Evolutionary conservation across 2,888 invertebrate genomes (phyloP).

Genomic region (Xylota sylvarum): DNA sequence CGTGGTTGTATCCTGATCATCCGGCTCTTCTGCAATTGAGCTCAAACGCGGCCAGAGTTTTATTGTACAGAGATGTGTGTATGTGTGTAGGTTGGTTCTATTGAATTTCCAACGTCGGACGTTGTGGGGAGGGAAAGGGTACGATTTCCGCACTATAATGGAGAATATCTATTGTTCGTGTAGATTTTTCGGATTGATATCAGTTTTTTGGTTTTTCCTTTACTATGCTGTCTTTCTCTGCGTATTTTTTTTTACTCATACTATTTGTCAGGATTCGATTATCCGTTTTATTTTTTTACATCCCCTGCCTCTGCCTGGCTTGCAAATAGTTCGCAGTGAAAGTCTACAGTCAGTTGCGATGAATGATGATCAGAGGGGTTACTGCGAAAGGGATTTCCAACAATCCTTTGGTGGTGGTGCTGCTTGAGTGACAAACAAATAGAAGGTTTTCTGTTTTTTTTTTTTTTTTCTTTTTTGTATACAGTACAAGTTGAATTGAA

Average conservation of each 20-base stretch:
- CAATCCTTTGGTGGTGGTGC: constrained; percentile 56
- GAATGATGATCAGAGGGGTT: constrained; percentile 8
- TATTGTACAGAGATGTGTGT: constrained; percentile 10
- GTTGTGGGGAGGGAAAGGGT: constrained; percentile 30
- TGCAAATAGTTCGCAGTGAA: constrained; percentile 64
- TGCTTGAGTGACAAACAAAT: constrained; percentile 76
- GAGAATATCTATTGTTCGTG: constrained; percentile 74
- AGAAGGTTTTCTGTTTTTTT: constrained; percentile 39
- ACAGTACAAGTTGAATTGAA: constrained; percentile 50
- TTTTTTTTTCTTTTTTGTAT: neutral
- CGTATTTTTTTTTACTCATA: constrained; percentile 9
- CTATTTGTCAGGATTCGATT: constrained; percentile 75
- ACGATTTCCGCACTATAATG: constrained; percentile 70
- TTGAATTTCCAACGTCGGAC: constrained; percentile 42
- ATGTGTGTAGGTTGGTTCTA: constrained; percentile 42
- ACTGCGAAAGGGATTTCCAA: constrained; percentile 43
- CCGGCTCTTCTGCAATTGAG: constrained; percentile 42
- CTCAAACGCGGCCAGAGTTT: constrained; percentile 18
- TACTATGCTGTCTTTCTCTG: constrained; percentile 24
- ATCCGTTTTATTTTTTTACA: constrained; percentile 50
- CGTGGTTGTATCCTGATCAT: constrained; percentile 58
- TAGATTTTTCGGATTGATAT: constrained; percentile 75
- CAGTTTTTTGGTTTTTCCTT: constrained; percentile 49
- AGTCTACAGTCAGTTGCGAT: constrained; percentile 47
- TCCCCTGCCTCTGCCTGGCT: constrained; percentile 33